A percentile compares a stretch with the other conserved stretches of the same genome.
phyloP scores from a whole-genome alignment of 2,888 invertebrate genomes.

The Endomychus coccineus region DNA sequence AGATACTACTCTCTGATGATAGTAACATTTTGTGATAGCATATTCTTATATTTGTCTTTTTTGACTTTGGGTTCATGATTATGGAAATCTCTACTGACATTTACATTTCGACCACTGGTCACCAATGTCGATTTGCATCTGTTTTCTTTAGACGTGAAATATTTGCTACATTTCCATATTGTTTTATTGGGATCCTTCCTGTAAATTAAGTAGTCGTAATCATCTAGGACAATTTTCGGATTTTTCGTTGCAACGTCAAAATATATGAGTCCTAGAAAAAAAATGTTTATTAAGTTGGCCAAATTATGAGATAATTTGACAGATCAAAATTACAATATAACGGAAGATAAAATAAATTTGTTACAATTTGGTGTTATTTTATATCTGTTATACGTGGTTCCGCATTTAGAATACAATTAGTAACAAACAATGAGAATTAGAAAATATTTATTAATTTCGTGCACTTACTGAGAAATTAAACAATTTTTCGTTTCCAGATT shows the following conservation, averaged over 20 bases:
- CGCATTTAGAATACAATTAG: too few relatives aligned
- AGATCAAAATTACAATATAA: too few relatives aligned
- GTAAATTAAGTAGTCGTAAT: constrained; percentile 11
- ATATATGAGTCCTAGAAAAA: constrained; percentile 13
- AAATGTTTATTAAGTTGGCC: background rate
- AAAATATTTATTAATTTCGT: too few relatives aligned
- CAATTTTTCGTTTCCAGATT: too few relatives aligned
- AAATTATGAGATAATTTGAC: too few relatives aligned
- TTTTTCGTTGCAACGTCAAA: constrained; percentile 15
- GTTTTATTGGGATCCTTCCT: constrained; percentile 10
- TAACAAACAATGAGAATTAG: too few relatives aligned
- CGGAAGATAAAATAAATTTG: too few relatives aligned
- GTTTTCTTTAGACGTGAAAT: constrained; percentile 21
- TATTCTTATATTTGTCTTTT: constrained; percentile 13
- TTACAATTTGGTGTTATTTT: too few relatives aligned
- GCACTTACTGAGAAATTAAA: too few relatives aligned
- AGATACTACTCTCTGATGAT: constrained; percentile 7
- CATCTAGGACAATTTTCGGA: constrained; percentile 11
- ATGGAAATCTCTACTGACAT: constrained; percentile 19
- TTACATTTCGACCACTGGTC: constrained; percentile 21
- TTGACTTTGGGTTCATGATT: constrained; percentile 22
- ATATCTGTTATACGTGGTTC: too few relatives aligned
- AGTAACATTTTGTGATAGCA: constrained; percentile 21
- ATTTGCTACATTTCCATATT: constrained; percentile 12
- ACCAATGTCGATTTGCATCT: constrained; percentile 25